Evolutionary conservation across 2,888 invertebrate species (phyloP).

Genomic region (Phyllotreta cruciferae): DNA sequence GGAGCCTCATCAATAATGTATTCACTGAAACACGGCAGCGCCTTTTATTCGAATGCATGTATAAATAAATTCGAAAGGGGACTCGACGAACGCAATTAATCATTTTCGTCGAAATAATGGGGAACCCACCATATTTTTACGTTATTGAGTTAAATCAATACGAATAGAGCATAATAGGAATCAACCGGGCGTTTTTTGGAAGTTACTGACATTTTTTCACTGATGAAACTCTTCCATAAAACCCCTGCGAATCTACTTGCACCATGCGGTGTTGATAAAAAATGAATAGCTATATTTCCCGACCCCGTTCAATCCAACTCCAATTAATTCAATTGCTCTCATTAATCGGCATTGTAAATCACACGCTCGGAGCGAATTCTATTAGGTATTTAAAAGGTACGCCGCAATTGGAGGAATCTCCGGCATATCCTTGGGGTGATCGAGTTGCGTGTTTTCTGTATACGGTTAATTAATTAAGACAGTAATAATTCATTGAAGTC

Average conservation of each 20-base stretch:
- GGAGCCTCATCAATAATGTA: conserved; percentile 31
- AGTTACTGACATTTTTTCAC: conserved; percentile 5
- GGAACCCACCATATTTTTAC: conserved; percentile 14
- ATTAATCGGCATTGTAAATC: too few relatives aligned
- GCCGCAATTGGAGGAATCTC: too few relatives aligned
- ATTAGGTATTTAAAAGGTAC: too few relatives aligned
- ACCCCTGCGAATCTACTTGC: not conserved
- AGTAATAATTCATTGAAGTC: conserved; percentile 54
- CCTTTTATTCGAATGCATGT: conserved; percentile 28
- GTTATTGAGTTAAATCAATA: conserved; percentile 18
- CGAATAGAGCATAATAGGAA: not conserved
- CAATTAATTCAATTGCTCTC: too few relatives aligned
- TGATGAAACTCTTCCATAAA: too few relatives aligned
- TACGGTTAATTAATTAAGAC: conserved; percentile 52
- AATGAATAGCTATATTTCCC: too few relatives aligned
- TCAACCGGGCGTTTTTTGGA: not conserved
- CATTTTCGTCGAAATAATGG: conserved; percentile 27
- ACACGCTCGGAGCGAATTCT: too few relatives aligned
- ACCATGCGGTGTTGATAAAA: not conserved
- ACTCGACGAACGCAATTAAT: conserved; percentile 19
- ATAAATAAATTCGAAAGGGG: conserved; percentile 25
- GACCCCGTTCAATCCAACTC: too few relatives aligned
- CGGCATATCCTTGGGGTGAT: conserved; percentile 6
- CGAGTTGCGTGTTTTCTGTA: conserved; percentile 50
- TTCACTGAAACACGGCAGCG: conserved; percentile 17